Base-by-base conservation (phyloP, 2,113 vertebrate species). In the Sula dactylatra region DNA sequence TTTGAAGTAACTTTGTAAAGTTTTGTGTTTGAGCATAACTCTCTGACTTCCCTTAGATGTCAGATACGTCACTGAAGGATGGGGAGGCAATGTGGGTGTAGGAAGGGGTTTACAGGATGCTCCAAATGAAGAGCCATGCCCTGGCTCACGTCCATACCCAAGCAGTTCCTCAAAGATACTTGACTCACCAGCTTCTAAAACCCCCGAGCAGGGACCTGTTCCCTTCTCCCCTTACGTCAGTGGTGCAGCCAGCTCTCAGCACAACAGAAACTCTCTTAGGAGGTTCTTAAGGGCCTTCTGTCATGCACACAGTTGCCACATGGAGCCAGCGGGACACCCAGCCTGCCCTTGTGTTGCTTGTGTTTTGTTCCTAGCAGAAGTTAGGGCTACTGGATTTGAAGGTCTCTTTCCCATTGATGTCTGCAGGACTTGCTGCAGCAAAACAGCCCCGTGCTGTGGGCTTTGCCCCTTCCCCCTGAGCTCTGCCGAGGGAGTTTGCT, bases 241-340 rank as follows among this genome's bases (percentile, higher is more conserved):
- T 70, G 90, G 54, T 0, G 0, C 49, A 83, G 72, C n/a, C 72
- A 40, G 13, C 32, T 31, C 52, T 50, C n/a, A n/a, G 84, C 34
- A 44, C 29, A 22, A 3, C 49, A 18, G 64, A 32, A 50, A 6
- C 21, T 34, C 36, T 61, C 42, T 12, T 13, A 44, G 45, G 24
- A 45, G 36, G 7, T 12, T 3, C 9, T 76, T 29, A 21, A 38
- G 52, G 22, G 13, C 66, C 42, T 21, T 44, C 62, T 69, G 80
- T n/a, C 72, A 22, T 0, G 0, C 10, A 54, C 25, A 4, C 17
- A 15, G 49, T 49, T 55, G 49, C 38, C 34, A 10, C 1, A 2
- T 10, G n/a, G 59, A 17, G 59, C n/a, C n/a, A 7, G 59, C 10
- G 45, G 69, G 61, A 45, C 71, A 54, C 42, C 47, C 54, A 77